Evolutionary conservation across 2,888 invertebrate genomes (phyloP), one percentile per base, ranked within the genome.

Genomic region (Chrysolina haemoptera): DNA sequence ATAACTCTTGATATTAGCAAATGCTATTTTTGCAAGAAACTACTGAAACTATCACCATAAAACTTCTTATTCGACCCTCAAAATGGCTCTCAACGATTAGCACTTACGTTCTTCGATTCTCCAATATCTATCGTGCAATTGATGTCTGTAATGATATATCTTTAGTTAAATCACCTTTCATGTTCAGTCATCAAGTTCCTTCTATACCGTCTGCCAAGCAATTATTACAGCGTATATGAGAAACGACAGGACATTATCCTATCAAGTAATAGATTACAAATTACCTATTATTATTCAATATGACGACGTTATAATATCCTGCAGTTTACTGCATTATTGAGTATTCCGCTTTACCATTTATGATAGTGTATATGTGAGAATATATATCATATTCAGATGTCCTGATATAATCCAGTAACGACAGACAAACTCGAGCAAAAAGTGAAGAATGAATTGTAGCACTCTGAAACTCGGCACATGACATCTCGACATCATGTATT

Each of bases 211-310:
- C 16, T 27, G 35, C 35, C 59, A 35, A 59, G 35, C 59, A 27
- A 59, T 59, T 59, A 59, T 59, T 59, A 59, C 27, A 14, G 27
- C 59, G 59, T 59, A 59, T 59, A 59, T 59, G 59, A 35, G 59
- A 59, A 27, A 59, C 59, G 59, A 59, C 67, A 53, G 50, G 53
- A 53, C 20, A 74, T 74, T 74, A 74, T 40, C 18, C 48, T 70
- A 70, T 70, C 67, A 50, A 62, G 59, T 70, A 63, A 74, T 73
- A 69, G 73, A 73, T 69, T 66, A 73, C 68, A 69, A 70, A 74
- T 74, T 70, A 70, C 62, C 62, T 48, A 35, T 63, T 62, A 74
- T 74, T 67, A 74, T 35, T 67, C 67, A 67, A 18, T 48, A 66
- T 35, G 53, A 67, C 53, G 43, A 40, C 53, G 53, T 41, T 53